Evolutionary conservation across 2,797 vertebrate genomes (phyloP).

Genomic region (Poeciliopsis gracilis): DNA sequence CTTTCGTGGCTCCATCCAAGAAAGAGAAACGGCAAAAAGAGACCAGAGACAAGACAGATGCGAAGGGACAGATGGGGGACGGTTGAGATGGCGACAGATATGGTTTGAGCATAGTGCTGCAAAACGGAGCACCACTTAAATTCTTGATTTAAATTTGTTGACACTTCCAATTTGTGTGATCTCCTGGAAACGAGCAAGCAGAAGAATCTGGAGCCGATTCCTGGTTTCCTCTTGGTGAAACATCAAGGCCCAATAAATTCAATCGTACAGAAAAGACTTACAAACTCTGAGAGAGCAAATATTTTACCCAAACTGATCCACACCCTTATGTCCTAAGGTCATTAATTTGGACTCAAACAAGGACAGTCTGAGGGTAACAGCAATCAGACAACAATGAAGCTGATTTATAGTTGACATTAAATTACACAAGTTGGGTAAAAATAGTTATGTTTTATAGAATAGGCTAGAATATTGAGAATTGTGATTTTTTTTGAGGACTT

Average conservation of each 20-base stretch:
- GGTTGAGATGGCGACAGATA: conserved; percentile 60
- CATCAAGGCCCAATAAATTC: conserved; percentile 24
- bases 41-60: conserved; percentile 62
- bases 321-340: conserved; percentile 27
- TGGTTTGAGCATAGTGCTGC: conserved; percentile 52
- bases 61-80: conserved; percentile 68
- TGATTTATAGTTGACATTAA: background rate
- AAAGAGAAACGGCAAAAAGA: conserved; percentile 48
- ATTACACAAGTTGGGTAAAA: background rate
- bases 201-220: conserved; percentile 41
- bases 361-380: background rate
- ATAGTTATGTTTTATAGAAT: background rate
- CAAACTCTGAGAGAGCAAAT: conserved; percentile 26
- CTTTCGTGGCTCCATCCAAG: conserved; percentile 61
- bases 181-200: conserved; percentile 26
- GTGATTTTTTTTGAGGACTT: background rate
- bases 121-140: conserved; percentile 60
- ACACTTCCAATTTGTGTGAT: conserved; percentile 31
- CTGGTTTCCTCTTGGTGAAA: conserved; percentile 23
- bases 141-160: conserved; percentile 56
- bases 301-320: conserved; percentile 29
- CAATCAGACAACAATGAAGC: background rate
- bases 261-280: conserved; percentile 15
- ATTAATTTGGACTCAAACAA: conserved; percentile 53
- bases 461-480: background rate